Evolutionary conservation across 2,113 vertebrate genomes (phyloP).

Genomic region (Amphiprion percula): DNA sequence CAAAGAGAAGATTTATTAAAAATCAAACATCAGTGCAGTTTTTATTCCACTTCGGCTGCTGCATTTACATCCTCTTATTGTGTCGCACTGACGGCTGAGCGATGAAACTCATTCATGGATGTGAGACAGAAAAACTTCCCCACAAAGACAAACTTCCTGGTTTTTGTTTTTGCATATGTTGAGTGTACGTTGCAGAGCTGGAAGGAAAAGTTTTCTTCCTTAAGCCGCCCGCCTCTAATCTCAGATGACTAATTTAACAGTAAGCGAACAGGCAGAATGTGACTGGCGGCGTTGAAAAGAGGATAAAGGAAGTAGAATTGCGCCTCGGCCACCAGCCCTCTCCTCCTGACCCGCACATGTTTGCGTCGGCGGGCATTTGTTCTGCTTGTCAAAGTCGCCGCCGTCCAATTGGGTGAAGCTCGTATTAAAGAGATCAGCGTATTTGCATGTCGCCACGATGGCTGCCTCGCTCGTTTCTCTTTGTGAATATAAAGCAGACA

Average conservation of each 20-base stretch:
- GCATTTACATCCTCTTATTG: too few relatives aligned
- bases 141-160: constrained; percentile 2
- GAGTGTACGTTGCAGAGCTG: constrained; percentile 49
- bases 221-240: constrained; percentile 72
- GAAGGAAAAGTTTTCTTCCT: constrained; percentile 50
- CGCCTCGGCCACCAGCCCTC: constrained; percentile 50
- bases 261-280: constrained; percentile 66
- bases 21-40: too few relatives aligned
- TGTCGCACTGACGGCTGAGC: too few relatives aligned
- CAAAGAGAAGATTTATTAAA: too few relatives aligned
- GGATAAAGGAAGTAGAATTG: constrained; percentile 66
- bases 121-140: neutral
- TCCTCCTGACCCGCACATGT: constrained; percentile 61
- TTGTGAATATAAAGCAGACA: constrained; percentile 69
- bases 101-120: too few relatives aligned
- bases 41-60: too few relatives aligned
- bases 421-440: constrained; percentile 69
- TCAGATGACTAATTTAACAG: constrained; percentile 77
- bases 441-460: constrained; percentile 75
- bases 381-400: constrained; percentile 72
- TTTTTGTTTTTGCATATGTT: constrained; percentile 52
- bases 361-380: constrained; percentile 69
- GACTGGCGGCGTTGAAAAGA: constrained; percentile 66
- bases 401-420: constrained; percentile 54
- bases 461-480: constrained; percentile 56